Conservation (phyloP, 2,113 vertebrate species). For the Neofelis nebulosa region DNA sequence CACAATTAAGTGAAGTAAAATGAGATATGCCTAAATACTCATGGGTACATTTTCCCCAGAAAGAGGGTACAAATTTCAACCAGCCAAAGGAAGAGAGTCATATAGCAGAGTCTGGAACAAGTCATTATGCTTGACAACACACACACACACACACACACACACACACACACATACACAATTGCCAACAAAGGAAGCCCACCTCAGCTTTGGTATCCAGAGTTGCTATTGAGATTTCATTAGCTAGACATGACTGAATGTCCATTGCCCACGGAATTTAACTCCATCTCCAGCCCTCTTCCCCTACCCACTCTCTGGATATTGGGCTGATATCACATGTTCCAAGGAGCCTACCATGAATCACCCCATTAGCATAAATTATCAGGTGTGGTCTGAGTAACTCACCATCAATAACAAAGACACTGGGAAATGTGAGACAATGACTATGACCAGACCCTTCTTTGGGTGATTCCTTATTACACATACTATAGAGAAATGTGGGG, state of each 20-base stretch:
- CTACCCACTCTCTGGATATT: background rate
- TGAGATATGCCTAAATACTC: background rate
- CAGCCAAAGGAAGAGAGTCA: background rate
- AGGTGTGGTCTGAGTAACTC: background rate
- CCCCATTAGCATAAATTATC: background rate
- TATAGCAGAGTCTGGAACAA: background rate
- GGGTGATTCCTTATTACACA: background rate
- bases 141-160: background rate
- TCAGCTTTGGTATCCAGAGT: background rate
- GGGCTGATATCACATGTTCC: background rate
- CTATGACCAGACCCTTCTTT: background rate
- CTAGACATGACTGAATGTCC: background rate
- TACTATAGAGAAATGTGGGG: background rate
- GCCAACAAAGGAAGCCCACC: background rate
- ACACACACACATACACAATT: background rate
- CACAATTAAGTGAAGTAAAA: too few species aligned
- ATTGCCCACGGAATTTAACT: background rate
- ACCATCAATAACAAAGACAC: background rate
- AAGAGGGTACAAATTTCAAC: background rate
- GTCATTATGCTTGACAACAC: background rate
- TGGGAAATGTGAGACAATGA: background rate
- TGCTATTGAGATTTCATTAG: background rate
- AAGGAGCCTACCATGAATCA: background rate
- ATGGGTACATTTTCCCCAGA: background rate
- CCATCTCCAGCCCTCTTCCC: background rate